Conservation (phyloP, 2,888 invertebrate species). For the Asteroscopus sphinx region DNA sequence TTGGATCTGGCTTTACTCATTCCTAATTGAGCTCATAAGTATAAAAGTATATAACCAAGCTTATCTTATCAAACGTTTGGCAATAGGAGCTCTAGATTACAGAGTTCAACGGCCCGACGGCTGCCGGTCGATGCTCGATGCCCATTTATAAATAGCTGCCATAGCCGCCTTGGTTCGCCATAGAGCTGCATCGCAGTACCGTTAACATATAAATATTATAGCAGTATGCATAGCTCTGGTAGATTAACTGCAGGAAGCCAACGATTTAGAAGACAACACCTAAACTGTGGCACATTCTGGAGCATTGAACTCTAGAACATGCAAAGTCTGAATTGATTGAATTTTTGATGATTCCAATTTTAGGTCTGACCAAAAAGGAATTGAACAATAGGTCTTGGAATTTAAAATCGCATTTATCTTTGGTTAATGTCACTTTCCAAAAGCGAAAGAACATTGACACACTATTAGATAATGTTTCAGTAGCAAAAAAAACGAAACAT, state of each 20-base stretch:
- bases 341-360: not conserved
- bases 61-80: slow-evolving; percentile 75
- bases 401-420: too few relatives aligned
- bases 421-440: not conserved
- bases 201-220: slow-evolving; percentile 63
- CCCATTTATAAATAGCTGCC: slow-evolving; percentile 78
- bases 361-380: slow-evolving; percentile 5
- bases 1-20: slow-evolving; percentile 44
- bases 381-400: slow-evolving; percentile 9
- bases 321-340: slow-evolving; percentile 23
- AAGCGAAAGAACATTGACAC: slow-evolving; percentile 3
- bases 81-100: slow-evolving; percentile 71
- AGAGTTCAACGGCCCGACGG: slow-evolving; percentile 71
- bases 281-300: slow-evolving; percentile 30
- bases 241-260: slow-evolving; percentile 42
- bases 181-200: slow-evolving; percentile 71
- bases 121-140: slow-evolving; percentile 72
- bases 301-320: slow-evolving; percentile 29
- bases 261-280: slow-evolving; percentile 17
- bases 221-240: slow-evolving; percentile 37
- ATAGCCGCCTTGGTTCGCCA: slow-evolving; percentile 63
- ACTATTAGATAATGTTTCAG: not conserved
- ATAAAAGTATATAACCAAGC: too few relatives aligned
- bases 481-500: slow-evolving; percentile 8
- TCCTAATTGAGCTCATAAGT: slow-evolving; percentile 37